These are phyloP conservation scores for Stenotaenia linearis DNA, from an alignment of 2,888 invertebrate species.

Conservation along the genomic window DNA sequence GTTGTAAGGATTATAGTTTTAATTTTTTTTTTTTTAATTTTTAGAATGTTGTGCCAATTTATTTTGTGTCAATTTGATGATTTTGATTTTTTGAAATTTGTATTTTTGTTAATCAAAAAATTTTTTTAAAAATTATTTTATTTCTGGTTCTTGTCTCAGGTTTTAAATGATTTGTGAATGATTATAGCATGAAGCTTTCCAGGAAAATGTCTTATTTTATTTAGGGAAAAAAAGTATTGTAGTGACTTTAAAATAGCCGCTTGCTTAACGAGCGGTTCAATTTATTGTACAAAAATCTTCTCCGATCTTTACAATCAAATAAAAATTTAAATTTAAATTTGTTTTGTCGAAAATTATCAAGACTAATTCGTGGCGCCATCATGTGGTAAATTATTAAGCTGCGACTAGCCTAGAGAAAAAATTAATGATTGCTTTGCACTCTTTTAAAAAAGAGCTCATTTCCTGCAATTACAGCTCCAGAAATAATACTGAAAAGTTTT, in stretches of 20 bases:
- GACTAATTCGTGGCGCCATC: not conserved
- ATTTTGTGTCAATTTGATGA: not conserved
- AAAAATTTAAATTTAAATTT: not conserved
- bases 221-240: not conserved
- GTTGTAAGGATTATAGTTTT: no score
- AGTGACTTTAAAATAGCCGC: not conserved
- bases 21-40: not conserved
- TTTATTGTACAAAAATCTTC: slow-evolving; percentile 8
- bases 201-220: not conserved
- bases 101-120: not conserved
- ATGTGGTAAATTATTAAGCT: not conserved
- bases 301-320: slow-evolving; percentile 9
- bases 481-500: not conserved
- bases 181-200: not conserved
- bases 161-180: not conserved
- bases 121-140: not conserved
- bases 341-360: not conserved
- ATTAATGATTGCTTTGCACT: not conserved
- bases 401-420: not conserved
- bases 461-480: not conserved
- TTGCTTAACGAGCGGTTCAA: not conserved
- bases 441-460: not conserved
- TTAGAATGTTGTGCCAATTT: not conserved
- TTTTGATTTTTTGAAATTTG: not conserved
- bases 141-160: not conserved